These are phyloP conservation scores for Phoxinus dragarum DNA, from an alignment of 2,797 vertebrate species.

Conservation along the genomic window DNA sequence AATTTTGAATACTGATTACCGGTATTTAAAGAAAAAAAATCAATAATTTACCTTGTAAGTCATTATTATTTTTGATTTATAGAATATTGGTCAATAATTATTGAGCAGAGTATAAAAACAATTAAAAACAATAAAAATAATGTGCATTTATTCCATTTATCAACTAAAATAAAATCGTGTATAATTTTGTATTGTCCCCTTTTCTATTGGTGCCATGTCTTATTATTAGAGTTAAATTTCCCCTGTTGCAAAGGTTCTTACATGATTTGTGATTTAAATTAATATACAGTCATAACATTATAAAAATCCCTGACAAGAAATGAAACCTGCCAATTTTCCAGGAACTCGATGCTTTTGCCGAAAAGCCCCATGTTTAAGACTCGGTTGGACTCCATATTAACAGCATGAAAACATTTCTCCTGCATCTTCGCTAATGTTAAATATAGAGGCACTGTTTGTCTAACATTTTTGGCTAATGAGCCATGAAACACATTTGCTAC, in stretches of 20 bases:
- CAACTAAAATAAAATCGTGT: not conserved
- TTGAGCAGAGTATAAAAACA: too few relatives aligned
- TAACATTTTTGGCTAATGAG: constrained; percentile 65
- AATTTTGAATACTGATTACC: not conserved
- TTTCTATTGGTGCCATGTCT: not conserved
- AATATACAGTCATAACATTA: constrained; percentile 45
- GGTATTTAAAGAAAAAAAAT: not conserved
- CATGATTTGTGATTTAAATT: constrained; percentile 27
- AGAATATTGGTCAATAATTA: not conserved
- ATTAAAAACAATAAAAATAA: not conserved
- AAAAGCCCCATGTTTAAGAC: constrained; percentile 25
- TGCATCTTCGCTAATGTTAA: constrained; percentile 57
- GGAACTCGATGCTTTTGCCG: constrained; percentile 21
- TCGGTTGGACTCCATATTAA: constrained; percentile 7
- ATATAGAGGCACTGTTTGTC: constrained; percentile 63
- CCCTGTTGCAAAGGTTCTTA: not conserved
- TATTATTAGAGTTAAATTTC: not conserved
- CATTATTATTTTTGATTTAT: not conserved
- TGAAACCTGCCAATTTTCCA: constrained; percentile 16
- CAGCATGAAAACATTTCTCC: constrained; percentile 44
- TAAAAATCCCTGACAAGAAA: constrained; percentile 25
- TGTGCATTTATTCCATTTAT: constrained; percentile 2
- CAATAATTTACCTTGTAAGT: too few relatives aligned
- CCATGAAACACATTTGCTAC: constrained; percentile 62
- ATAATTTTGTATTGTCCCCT: not conserved